Percentiles rank a stretch among this genome's conserved stretches.
Conservation (phyloP, 2,888 invertebrate genomes). For the Trachelus tabidus region DNA sequence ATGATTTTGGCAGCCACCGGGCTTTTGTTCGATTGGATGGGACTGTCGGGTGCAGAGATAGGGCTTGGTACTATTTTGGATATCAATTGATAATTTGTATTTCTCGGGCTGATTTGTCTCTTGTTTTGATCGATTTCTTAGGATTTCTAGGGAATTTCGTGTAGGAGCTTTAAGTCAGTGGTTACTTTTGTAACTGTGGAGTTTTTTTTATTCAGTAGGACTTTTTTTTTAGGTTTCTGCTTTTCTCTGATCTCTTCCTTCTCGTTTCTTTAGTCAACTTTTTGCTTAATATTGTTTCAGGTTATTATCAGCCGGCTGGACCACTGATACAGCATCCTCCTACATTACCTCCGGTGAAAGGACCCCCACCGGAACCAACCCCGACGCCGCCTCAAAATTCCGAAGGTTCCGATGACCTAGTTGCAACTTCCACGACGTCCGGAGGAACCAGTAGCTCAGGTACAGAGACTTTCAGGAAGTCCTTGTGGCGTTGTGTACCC, state of each 20-base stretch:
- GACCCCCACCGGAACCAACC: constrained; percentile 59
- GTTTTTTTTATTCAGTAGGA: neutral
- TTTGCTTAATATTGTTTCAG: constrained; percentile 67
- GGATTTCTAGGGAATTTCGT: neutral
- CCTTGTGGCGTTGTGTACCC: neutral
- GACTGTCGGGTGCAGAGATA: neutral
- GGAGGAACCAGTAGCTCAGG: constrained; percentile 61
- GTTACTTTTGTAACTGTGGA: neutral
- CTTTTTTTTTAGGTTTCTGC: neutral
- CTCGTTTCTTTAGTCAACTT: neutral
- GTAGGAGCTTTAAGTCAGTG: neutral
- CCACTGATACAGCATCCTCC: constrained; percentile 77
- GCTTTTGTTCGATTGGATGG: neutral
- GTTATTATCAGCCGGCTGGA: constrained; percentile 93
- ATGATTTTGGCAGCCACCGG: neutral
- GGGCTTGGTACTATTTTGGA: neutral
- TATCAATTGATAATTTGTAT: neutral
- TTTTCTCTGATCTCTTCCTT: neutral
- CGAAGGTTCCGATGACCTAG: constrained; percentile 62
- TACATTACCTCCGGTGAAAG: constrained; percentile 64
- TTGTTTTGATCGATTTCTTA: neutral
- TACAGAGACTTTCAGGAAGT: constrained; percentile 14
- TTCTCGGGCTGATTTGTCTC: neutral
- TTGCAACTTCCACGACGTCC: constrained; percentile 60
- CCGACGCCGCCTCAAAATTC: constrained; percentile 64